Evolutionary conservation across 2,113 vertebrate genomes (phyloP), one percentile per base, ranked within the genome.

Genomic region (Loxodonta africana): DNA sequence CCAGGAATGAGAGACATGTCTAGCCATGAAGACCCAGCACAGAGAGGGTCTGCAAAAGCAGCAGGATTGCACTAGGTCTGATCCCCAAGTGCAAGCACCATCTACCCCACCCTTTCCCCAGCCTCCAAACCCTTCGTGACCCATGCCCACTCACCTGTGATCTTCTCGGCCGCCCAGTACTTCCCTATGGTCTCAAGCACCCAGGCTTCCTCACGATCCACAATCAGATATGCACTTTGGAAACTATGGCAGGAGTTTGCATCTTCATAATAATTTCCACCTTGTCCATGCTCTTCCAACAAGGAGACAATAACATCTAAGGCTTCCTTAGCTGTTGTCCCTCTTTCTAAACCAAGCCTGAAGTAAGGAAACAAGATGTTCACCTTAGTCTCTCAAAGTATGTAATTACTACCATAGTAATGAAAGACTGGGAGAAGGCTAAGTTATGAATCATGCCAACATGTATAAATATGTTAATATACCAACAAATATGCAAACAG

Each of bases 261-360:
- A 51, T 99, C 99, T 97, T 99, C 99, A 23, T 98, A 99, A 11
- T 98, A 99, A 98, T 99, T 99, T 90, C 99, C 99, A 90, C 99
- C 99, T 97, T 99, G 99, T 48, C 99, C 99, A 1, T 99, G 97
- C 71, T 99, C 98, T 94, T 98, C 98, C 98, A 99, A 90, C 82
- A 99, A 97, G 90, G 98, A 97, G 20, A 99, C 98, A 5, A 99
- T 99, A 90, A 98, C 91, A 92, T 99, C 98, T 78, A 99, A 86
- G 5, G 99, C 98, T 96, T 99, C 98, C 95, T 99, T 99, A 77
- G 99, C 99, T 73, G 99, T 99, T 71, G 98, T 73, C 60, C 98
- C 99, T 97, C 99, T 98, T 98, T 99, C 99, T 88, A 99, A 97
- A 60, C 98, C 99, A 98, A 99, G 99, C 83, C 99, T 99, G 3